Evolutionary conservation across 2,888 invertebrate genomes (phyloP).

Genomic region (Mylabris sibirica): DNA sequence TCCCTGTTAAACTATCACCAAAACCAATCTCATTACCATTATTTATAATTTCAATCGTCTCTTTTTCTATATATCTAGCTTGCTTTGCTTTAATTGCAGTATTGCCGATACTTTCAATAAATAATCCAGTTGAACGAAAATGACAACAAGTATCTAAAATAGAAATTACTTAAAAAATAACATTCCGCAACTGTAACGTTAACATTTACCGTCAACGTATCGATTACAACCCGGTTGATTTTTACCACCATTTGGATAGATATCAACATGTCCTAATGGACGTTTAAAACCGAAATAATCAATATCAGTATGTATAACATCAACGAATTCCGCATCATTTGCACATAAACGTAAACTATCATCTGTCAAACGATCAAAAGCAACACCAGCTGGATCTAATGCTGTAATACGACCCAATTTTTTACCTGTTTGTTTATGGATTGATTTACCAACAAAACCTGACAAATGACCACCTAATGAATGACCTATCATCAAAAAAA

Average conservation of each 20-base stretch:
- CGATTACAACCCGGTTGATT: conserved; percentile 73
- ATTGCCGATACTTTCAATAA: conserved; percentile 62
- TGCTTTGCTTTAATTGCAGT: conserved; percentile 56
- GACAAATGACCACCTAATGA: conserved; percentile 53
- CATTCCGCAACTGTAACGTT: neutral
- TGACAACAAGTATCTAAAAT: conserved; percentile 62
- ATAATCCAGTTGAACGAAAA: conserved; percentile 60
- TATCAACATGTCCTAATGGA: conserved; percentile 75
- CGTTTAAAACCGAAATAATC: conserved; percentile 68
- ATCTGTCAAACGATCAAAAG: conserved; percentile 36
- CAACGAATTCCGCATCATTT: conserved; percentile 76
- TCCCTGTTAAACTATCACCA: neutral
- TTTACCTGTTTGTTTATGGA: conserved; percentile 43
- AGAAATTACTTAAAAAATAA: neutral
- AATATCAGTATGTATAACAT: conserved; percentile 76
- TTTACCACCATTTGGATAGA: conserved; percentile 76
- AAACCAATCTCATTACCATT: neutral
- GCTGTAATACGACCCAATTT: conserved; percentile 61
- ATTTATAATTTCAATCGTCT: neutral
- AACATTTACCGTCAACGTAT: conserved; percentile 42
- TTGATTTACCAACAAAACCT: conserved; percentile 46
- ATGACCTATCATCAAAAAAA: conserved; percentile 40
- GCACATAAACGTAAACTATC: conserved; percentile 68
- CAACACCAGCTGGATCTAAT: conserved; percentile 61
- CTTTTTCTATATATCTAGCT: conserved; percentile 44